phyloP scores from a whole-genome alignment of 2,113 vertebrate species.

The Neolamprologus ventralis region DNA sequence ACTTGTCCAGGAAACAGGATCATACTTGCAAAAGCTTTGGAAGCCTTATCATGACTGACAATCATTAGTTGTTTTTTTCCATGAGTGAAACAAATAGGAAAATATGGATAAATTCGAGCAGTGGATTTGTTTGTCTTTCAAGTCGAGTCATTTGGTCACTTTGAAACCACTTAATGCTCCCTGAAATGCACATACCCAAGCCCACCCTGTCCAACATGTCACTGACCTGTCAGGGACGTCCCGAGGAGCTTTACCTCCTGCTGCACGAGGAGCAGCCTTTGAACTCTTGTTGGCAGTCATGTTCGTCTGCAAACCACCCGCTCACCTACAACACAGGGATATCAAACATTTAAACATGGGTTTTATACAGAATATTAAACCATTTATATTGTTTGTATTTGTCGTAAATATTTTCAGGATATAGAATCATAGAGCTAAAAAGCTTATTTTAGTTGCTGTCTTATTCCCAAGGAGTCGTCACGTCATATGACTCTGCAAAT shows the following conservation, averaged over 20 bases:
- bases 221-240: constrained; percentile 87
- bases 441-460: neutral
- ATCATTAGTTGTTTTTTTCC: neutral
- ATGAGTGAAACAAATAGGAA: neutral
- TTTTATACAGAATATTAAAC: neutral
- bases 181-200: neutral
- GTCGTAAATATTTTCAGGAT: neutral
- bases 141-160: neutral
- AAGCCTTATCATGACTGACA: constrained; percentile 11
- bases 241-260: constrained; percentile 83
- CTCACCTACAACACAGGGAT: constrained; percentile 73
- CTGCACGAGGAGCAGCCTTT: constrained; percentile 80
- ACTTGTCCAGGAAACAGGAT: constrained; percentile 39
- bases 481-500: neutral
- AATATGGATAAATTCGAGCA: neutral
- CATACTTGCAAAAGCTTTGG: constrained; percentile 19
- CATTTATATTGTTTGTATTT: neutral
- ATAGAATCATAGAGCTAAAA: neutral
- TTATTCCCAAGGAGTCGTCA: neutral
- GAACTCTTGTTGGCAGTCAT: constrained; percentile 99
- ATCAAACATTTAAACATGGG: neutral
- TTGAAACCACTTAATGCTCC: neutral
- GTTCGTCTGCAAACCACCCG: constrained; percentile 74
- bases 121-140: neutral
- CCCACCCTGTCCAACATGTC: neutral